Percentiles rank a stretch among this genome's conserved stretches.
Conservation (phyloP, 2,113 vertebrate genomes). For the Microtus oregoni region DNA sequence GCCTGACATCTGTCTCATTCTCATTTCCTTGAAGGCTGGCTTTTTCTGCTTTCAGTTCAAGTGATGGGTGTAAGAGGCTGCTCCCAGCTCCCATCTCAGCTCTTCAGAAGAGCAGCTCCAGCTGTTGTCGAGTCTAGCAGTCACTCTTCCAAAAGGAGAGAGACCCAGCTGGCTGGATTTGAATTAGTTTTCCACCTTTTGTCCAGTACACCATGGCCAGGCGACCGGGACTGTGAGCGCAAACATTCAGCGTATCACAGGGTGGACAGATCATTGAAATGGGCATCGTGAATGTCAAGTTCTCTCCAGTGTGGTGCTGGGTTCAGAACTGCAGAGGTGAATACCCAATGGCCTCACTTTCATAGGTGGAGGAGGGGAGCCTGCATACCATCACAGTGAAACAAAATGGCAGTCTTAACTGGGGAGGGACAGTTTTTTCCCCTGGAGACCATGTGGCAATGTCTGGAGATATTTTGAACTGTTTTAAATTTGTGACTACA, state of each 20-base stretch:
- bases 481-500: neutral
- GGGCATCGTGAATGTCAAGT: neutral
- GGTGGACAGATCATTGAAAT: slow-evolving; percentile 1
- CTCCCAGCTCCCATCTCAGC: neutral
- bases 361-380: neutral
- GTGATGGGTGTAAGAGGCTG: neutral
- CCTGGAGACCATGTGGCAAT: neutral
- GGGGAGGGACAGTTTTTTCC: neutral
- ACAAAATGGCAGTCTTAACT: neutral
- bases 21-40: slow-evolving; percentile 30
- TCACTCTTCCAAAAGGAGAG: neutral
- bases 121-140: neutral
- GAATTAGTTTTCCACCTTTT: neutral
- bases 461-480: slow-evolving; percentile 1
- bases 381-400: neutral
- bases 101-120: neutral
- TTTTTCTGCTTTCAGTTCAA: neutral
- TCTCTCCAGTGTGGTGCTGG: neutral
- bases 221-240: neutral
- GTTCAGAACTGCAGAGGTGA: neutral
- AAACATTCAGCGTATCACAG: neutral
- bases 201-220: neutral
- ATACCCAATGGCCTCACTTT: neutral
- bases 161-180: neutral
- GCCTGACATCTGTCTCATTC: slow-evolving; percentile 20